Conservation (phyloP, 1,140 invertebrate genomes). For the Drosophila repletoides region DNA sequence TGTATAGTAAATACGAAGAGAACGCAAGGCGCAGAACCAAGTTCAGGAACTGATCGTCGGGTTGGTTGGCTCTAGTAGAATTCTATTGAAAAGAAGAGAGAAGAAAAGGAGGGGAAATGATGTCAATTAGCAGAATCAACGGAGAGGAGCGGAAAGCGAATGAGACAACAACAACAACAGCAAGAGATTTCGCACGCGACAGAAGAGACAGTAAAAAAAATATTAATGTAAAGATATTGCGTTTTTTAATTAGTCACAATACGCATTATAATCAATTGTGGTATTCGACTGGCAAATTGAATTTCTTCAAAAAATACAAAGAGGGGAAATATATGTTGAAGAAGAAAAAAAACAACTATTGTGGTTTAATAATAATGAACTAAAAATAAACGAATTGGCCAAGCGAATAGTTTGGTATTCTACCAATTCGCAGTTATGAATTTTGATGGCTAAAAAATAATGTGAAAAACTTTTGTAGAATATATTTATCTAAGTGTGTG, state of each 20-base stretch:
- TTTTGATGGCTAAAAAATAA: slow-evolving; percentile 8
- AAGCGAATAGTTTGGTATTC: no score
- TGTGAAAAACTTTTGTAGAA: no score
- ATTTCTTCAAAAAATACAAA: slow-evolving; percentile 16
- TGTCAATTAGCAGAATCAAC: slow-evolving; percentile 29
- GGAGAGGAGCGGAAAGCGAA: slow-evolving; percentile 18
- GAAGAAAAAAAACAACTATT: no score
- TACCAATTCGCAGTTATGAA: no score
- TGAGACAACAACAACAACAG: slow-evolving; percentile 1
- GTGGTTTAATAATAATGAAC: no score
- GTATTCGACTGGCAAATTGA: no score
- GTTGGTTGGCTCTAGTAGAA: background rate
- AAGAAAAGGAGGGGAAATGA: slow-evolving; percentile 17
- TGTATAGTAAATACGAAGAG: slow-evolving; percentile 3
- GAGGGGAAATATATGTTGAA: no score
- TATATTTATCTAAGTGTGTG: no score
- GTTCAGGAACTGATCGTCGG: background rate
- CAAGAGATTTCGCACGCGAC: background rate
- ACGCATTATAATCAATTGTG: no score
- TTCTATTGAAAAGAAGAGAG: slow-evolving; percentile 19
- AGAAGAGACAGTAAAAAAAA: slow-evolving; percentile 6
- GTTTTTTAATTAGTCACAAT: slow-evolving; percentile 26
- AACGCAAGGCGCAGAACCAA: background rate
- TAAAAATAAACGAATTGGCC: no score
- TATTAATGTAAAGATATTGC: slow-evolving; percentile 15